Evolutionary conservation across 2,797 vertebrate species (phyloP).

Genomic region (Smutsia temminckii): DNA sequence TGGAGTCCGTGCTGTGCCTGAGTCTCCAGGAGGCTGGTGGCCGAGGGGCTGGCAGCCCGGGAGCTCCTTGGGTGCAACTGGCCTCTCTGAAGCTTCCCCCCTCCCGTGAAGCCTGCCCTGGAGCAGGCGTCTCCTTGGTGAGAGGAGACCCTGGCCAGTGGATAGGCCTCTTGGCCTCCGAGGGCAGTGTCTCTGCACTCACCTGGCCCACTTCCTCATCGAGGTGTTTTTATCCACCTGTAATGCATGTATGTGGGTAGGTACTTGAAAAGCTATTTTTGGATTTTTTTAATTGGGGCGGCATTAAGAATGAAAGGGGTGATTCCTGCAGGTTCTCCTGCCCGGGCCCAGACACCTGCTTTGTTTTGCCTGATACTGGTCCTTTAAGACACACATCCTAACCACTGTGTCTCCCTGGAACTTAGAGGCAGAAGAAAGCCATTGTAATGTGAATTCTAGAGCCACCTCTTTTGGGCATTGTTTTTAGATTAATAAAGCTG

Average conservation of each 20-base stretch:
- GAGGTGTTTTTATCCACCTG: not conserved
- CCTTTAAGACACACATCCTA: not conserved
- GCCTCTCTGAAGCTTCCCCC: not conserved
- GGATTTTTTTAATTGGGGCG: rapidly evolving
- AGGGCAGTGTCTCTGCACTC: too few relatives aligned
- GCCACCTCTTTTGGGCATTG: not conserved
- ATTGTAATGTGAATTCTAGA: rapidly evolving
- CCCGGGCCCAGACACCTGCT: rapidly evolving
- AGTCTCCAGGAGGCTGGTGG: not conserved
- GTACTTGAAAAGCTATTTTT: too few relatives aligned
- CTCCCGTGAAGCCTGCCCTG: rapidly evolving
- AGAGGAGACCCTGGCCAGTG: too few relatives aligned
- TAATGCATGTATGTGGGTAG: not conserved
- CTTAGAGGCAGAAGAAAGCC: not conserved
- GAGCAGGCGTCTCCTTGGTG: not conserved
- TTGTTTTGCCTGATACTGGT: not conserved
- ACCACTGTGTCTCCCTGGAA: too few relatives aligned
- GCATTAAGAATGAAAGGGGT: not conserved
- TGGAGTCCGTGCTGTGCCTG: rapidly evolving
- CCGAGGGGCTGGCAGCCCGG: not conserved
- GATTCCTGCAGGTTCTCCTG: rapidly evolving
- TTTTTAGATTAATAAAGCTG: not conserved
- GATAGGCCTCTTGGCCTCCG: rapidly evolving
- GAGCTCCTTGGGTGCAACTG: not conserved
- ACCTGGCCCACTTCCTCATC: rapidly evolving